Base-by-base conservation (phyloP, 2,797 vertebrate species). In the Pyrrhura leucotis region DNA sequence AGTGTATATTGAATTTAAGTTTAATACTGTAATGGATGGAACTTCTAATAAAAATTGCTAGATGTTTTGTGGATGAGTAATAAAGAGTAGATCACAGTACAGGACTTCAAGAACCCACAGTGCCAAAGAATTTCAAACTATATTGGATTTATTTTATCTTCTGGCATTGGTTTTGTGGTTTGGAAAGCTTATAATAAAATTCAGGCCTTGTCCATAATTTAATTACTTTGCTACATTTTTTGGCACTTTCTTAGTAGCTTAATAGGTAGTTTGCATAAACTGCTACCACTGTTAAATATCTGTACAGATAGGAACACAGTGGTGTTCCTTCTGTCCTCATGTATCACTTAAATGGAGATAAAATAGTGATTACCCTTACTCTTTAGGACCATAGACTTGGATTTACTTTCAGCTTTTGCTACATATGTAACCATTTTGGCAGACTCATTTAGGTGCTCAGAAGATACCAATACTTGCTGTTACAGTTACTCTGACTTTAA, bases 331-430 rank as follows among this genome's bases (percentile, higher is more conserved):
- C 95, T 96, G 86, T 93, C 95, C 90, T 91, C 90, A 96, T 96
- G 81, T 15, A 97, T 97, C 96, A 95, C 88, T 89, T 93, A 96
- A 97, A 97, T 97, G 81, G 94, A 96, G 94, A 94, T 96, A 95
- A 96, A 96, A 89, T 88, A 95, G 89, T 91, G 94, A 95, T 96
- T 97, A 94, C 35, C 6, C 74, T 96, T 96, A 92, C 89, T 93
- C 85, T 77, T 96, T 81, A 93, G 85, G 75, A 90, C 81, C 71
- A 68, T 95, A 90, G 95, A 71, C 83, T 83, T 94, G 94, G 89
- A 97, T 96, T 97, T 97, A 94, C 95, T 94, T 61, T 50, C 25
- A 12, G 37, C n/a, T 93, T 59, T 77, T 75, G 67, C 86, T 95
- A 65, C 80, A 78, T 93, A 83, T 29, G 89, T 94, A 95, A 95